These are phyloP conservation scores for Lamprologus ornatipinnis DNA, from an alignment of 2,113 vertebrate species.

Conservation along the genomic window DNA sequence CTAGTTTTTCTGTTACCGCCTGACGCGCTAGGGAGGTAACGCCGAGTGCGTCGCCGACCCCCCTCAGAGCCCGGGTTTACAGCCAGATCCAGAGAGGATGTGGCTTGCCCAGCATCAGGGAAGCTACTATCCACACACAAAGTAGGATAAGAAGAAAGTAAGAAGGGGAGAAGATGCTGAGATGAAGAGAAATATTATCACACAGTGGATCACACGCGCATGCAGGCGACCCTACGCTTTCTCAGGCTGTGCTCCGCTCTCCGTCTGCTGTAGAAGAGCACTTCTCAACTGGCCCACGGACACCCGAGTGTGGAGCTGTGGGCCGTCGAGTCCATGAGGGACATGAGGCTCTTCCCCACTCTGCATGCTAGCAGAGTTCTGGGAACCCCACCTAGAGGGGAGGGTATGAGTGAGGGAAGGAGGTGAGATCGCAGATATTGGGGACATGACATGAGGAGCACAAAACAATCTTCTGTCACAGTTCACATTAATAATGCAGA, in stretches of 20 bases:
- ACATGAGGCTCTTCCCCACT: slow-evolving; percentile 12
- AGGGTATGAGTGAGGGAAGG: slow-evolving; percentile 4
- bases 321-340: slow-evolving; percentile 1
- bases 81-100: slow-evolving; percentile 55
- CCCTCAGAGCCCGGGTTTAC: slow-evolving; percentile 44
- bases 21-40: slow-evolving; percentile 51
- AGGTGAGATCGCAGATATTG: not conserved
- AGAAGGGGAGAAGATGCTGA: not conserved
- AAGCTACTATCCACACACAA: slow-evolving; percentile 2
- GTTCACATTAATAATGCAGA: not conserved
- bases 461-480: not conserved
- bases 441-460: not conserved
- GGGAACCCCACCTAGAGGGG: slow-evolving; percentile 58
- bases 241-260: slow-evolving; percentile 34
- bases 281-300: slow-evolving; percentile 70
- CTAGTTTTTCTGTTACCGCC: slow-evolving; percentile 55
- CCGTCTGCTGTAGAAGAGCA: slow-evolving; percentile 64
- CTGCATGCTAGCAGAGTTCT: slow-evolving; percentile 31
- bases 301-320: slow-evolving; percentile 67
- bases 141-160: not conserved
- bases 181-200: not conserved
- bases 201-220: slow-evolving; percentile 17
- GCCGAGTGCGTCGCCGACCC: slow-evolving; percentile 51
- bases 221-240: slow-evolving; percentile 62
- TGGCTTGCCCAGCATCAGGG: slow-evolving; percentile 11